phyloP scores from a whole-genome alignment of 2,888 invertebrate species.

The Bombyx huttoni region DNA sequence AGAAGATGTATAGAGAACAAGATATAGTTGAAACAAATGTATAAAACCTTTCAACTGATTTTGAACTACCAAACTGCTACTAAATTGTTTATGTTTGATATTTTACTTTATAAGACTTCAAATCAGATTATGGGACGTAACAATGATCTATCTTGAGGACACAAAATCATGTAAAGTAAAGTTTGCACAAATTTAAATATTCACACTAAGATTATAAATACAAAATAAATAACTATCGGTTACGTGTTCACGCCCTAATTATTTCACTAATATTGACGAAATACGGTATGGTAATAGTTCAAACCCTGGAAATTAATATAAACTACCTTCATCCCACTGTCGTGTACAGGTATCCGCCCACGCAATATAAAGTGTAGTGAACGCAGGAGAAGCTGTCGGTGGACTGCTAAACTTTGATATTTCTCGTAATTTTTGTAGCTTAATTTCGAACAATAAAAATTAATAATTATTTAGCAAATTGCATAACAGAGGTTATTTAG shows the following conservation, averaged over 20 bases:
- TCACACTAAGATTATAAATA: not conserved
- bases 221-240: not conserved
- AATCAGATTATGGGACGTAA: not conserved
- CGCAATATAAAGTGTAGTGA: no score
- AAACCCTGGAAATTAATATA: no score
- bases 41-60: not conserved
- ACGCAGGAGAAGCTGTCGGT: no score
- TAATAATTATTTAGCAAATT: constrained; percentile 19
- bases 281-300: no score
- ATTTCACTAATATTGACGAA: not conserved
- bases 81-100: not conserved
- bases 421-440: no score
- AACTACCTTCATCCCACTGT: no score
- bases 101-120: not conserved
- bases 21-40: not conserved
- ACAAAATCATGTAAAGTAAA: no score
- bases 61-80: not conserved
- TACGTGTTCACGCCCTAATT: not conserved
- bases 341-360: no score
- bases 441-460: not conserved
- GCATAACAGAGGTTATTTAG: constrained; percentile 35
- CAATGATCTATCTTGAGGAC: no score
- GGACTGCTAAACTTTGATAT: no score
- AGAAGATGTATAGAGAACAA: no score
- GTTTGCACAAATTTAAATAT: no score